Base-by-base conservation (phyloP, 2,113 vertebrate genomes). In the Grallaria varia region DNA sequence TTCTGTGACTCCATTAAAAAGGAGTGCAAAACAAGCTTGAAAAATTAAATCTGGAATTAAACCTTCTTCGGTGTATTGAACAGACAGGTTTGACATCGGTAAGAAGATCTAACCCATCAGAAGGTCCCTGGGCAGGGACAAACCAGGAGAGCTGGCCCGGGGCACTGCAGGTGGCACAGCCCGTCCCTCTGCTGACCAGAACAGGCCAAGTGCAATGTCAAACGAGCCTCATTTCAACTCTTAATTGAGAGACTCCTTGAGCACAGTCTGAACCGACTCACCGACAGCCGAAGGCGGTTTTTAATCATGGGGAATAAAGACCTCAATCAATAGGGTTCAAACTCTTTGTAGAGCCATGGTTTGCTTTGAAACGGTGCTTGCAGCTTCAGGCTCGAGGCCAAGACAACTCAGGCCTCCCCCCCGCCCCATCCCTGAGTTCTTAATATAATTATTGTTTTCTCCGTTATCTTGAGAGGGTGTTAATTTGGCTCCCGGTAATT, bases 391-490 rank as follows among this genome's bases (percentile, higher is more conserved):
- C 93, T 91, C 82, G 72, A 96, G 95, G 96, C 90, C 94, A 97
- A 86, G 93, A 93, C 97, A 93, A 95, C 67, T 76, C 64, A 96
- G 78, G 93, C 96, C 81, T n/a, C n/a, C n/a, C n/a, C n/a, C n/a
- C n/a, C n/a, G n/a, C n/a, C n/a, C n/a, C n/a, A n/a, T n/a, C 78
- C 53, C 73, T 52, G 83, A 95, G 80, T 96, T 95, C 90, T 88
- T 97, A 93, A 89, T 94, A 92, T 95, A 97, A 98, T 98, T 96
- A 97, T 98, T 96, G 97, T 98, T 98, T 97, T 95, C 95, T 95
- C 95, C 83, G 85, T 97, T 97, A 97, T 97, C 97, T 96, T 97
- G 95, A 82, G 91, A 94, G 86, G 45, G 91, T 98, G 95, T 97
- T 98, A 97, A 98, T 98, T 97, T 97, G 91, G 95, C 93, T 96